phyloP scores from a whole-genome alignment of 2,797 vertebrate genomes.

The Argya squamiceps region DNA sequence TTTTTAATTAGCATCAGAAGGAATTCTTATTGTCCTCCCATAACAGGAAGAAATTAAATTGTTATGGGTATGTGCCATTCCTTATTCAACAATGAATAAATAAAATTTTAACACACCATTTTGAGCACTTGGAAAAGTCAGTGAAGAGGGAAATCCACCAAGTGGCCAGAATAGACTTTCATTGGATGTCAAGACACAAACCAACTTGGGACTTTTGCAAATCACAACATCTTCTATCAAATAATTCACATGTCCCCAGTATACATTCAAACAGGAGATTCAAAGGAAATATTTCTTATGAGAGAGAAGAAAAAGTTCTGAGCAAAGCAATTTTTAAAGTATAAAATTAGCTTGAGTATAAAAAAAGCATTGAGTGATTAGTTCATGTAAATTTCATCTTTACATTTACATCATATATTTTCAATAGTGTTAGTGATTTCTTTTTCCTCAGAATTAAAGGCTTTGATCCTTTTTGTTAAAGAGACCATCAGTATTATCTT shows the following conservation, averaged over 20 bases:
- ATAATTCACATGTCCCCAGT: not conserved
- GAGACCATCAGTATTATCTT: not conserved
- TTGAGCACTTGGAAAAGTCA: not conserved
- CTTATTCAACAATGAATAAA: not conserved
- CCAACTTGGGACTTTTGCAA: not conserved
- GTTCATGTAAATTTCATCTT: not conserved
- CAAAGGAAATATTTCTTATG: not conserved
- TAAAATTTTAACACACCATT: not conserved
- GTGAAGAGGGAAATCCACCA: not conserved
- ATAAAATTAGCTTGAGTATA: not conserved
- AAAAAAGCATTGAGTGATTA: not conserved
- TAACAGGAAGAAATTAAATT: not conserved
- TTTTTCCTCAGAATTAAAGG: not conserved
- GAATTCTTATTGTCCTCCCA: not conserved
- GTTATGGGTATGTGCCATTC: rapidly evolving
- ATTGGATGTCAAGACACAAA: not conserved
- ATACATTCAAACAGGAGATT: not conserved
- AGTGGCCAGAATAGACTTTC: rapidly evolving
- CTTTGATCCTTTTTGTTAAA: not conserved
- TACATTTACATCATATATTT: not conserved
- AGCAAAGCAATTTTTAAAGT: not conserved
- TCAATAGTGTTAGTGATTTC: not conserved
- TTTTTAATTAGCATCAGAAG: not conserved
- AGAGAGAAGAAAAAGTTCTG: not conserved
- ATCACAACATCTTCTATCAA: not conserved